Conservation (phyloP, 2,888 invertebrate genomes). For the Crocallis elinguaria region DNA sequence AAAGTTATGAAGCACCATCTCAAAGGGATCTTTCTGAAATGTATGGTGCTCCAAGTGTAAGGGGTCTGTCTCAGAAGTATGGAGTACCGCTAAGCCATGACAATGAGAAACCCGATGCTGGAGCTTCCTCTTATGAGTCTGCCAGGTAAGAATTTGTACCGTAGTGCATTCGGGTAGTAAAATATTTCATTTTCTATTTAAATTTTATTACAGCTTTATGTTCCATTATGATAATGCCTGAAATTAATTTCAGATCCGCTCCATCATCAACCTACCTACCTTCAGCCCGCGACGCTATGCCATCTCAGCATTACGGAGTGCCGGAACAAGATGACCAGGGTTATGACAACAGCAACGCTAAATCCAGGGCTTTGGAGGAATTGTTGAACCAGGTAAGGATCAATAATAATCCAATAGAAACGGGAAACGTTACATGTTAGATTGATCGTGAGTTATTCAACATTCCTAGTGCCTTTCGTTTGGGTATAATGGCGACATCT, state of each 20-base stretch:
- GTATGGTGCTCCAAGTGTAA: slow-evolving; percentile 69
- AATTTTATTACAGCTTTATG: too few relatives aligned
- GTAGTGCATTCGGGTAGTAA: too few relatives aligned
- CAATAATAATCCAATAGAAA: background rate
- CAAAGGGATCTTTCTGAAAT: slow-evolving; percentile 56
- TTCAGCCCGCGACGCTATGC: slow-evolving; percentile 52
- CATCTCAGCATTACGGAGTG: slow-evolving; percentile 67
- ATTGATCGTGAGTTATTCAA: too few relatives aligned
- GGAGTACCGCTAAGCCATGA: slow-evolving; percentile 65
- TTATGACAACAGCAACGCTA: slow-evolving; percentile 56
- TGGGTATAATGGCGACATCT: too few relatives aligned
- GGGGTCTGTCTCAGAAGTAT: slow-evolving; percentile 66
- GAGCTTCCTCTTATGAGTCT: slow-evolving; percentile 58
- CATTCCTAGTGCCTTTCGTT: too few relatives aligned
- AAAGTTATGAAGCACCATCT: slow-evolving; percentile 48
- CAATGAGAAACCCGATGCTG: slow-evolving; percentile 61
- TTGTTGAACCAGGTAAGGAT: slow-evolving; percentile 55
- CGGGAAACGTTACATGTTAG: too few relatives aligned
- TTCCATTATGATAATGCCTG: too few relatives aligned
- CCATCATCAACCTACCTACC: slow-evolving; percentile 59
- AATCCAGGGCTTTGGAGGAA: slow-evolving; percentile 54
- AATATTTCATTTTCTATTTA: too few relatives aligned
- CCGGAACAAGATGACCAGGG: slow-evolving; percentile 74
- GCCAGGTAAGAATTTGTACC: slow-evolving; percentile 43
- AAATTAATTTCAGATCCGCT: slow-evolving; percentile 44